phyloP scores from a whole-genome alignment of 2,888 invertebrate species.

The Dryobotodes eremita region DNA sequence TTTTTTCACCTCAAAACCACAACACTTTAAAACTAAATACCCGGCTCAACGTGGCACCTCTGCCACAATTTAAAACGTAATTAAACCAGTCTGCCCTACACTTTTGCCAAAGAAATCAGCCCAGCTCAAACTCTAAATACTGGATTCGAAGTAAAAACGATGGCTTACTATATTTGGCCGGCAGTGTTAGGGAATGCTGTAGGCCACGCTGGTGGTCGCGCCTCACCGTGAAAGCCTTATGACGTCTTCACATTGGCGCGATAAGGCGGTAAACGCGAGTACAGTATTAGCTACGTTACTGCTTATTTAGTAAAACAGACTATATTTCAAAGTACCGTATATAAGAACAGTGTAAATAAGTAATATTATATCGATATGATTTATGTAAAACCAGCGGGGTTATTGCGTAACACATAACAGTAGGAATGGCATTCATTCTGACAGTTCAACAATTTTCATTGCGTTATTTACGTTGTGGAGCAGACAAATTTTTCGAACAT shows the following conservation, averaged over 20 bases:
- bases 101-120: constrained; percentile 39
- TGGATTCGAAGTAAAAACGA: constrained; percentile 48
- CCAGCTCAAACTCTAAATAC: constrained; percentile 38
- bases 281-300: background rate
- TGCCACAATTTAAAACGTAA: constrained; percentile 6
- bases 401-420: too few relatives aligned
- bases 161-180: constrained; percentile 52
- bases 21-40: background rate
- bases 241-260: constrained; percentile 27
- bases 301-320: background rate
- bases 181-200: constrained; percentile 53
- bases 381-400: background rate
- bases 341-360: background rate
- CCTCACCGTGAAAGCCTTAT: constrained; percentile 43
- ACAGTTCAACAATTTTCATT: too few relatives aligned
- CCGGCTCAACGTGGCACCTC: constrained; percentile 4
- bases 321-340: background rate
- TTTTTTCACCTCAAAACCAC: background rate
- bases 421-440: too few relatives aligned
- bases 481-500: too few relatives aligned
- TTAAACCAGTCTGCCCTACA: constrained; percentile 22
- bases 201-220: constrained; percentile 48
- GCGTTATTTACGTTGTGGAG: too few relatives aligned
- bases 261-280: constrained; percentile 1
- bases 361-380: background rate